Percentiles rank a stretch among this genome's conserved stretches.
phyloP scores from a whole-genome alignment of 2,888 invertebrate genomes.

The Agonopterix subpropinquella region DNA sequence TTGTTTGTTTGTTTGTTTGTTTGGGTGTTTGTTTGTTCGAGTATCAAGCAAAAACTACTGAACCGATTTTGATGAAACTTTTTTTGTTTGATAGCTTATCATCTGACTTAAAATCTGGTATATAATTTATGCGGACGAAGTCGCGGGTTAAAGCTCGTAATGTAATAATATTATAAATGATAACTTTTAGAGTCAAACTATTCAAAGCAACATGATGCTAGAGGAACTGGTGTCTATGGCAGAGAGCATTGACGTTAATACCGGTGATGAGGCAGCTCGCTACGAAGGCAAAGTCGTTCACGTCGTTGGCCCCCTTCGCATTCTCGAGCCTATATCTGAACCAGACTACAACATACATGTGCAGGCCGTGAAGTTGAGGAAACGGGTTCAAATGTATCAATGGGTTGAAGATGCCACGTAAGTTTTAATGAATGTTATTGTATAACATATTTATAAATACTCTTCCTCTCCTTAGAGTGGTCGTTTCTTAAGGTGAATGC shows the following conservation, averaged over 20 bases:
- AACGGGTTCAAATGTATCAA: slow-evolving; percentile 94
- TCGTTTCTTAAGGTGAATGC: no score
- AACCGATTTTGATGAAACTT: no score
- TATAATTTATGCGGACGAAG: no score
- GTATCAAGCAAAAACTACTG: no score
- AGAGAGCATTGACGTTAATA: slow-evolving; percentile 79
- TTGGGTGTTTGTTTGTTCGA: no score
- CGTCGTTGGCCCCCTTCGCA: slow-evolving; percentile 81
- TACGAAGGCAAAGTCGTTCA: slow-evolving; percentile 87
- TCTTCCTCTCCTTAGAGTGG: no score
- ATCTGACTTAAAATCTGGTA: no score
- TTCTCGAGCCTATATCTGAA: slow-evolving; percentile 89
- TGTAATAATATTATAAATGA: no score
- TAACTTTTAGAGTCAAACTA: slow-evolving; percentile 81
- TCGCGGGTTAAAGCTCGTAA: no score
- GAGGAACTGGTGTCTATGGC: slow-evolving; percentile 81
- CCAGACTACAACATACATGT: slow-evolving; percentile 91
- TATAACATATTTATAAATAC: no score
- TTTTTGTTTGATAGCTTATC: no score
- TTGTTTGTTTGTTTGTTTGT: no score
- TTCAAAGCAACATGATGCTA: slow-evolving; percentile 84
- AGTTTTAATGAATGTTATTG: slow-evolving; percentile 18
- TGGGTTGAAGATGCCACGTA: slow-evolving; percentile 89
- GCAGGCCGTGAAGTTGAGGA: slow-evolving; percentile 87
- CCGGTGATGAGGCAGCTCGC: slow-evolving; percentile 77